These are phyloP conservation scores for Drosophila hydei DNA, from an alignment of 1,140 invertebrate genomes.

Conservation along the genomic window DNA sequence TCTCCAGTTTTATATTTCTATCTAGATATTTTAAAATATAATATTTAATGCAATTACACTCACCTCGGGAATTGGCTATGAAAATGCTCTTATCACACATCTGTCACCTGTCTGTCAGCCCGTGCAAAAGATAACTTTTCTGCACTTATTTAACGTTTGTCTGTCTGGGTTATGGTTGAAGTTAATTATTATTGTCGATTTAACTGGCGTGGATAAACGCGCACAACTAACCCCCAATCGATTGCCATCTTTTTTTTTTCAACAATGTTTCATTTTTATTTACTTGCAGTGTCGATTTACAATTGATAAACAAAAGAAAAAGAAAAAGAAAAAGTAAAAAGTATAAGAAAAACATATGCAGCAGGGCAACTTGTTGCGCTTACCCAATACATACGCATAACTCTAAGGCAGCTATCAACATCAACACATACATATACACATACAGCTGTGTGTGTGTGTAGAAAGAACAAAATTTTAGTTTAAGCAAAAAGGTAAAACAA, in stretches of 20 bases:
- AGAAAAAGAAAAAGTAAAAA: constrained; percentile 9
- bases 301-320: constrained; percentile 59
- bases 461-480: constrained; percentile 14
- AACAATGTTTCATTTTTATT: constrained; percentile 38
- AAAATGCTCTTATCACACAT: constrained; percentile 5
- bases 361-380: constrained; percentile 44
- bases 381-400: constrained; percentile 22
- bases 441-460: constrained; percentile 7
- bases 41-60: too few relatives aligned
- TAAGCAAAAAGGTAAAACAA: constrained; percentile 40
- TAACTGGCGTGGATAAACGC: not conserved
- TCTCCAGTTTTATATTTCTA: too few relatives aligned
- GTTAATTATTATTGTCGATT: not conserved
- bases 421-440: constrained; percentile 10
- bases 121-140: not conserved
- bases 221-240: constrained; percentile 18
- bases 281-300: constrained; percentile 77
- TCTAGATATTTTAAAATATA: too few relatives aligned
- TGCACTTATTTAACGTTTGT: not conserved
- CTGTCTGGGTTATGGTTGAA: constrained; percentile 2
- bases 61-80: too few relatives aligned
- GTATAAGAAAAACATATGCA: constrained; percentile 25
- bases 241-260: constrained; percentile 57
- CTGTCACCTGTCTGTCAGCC: not conserved
- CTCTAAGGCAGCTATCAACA: constrained; percentile 32